Base-by-base conservation (phyloP, 2,797 vertebrate species). In the Fistularia commersonii region DNA sequence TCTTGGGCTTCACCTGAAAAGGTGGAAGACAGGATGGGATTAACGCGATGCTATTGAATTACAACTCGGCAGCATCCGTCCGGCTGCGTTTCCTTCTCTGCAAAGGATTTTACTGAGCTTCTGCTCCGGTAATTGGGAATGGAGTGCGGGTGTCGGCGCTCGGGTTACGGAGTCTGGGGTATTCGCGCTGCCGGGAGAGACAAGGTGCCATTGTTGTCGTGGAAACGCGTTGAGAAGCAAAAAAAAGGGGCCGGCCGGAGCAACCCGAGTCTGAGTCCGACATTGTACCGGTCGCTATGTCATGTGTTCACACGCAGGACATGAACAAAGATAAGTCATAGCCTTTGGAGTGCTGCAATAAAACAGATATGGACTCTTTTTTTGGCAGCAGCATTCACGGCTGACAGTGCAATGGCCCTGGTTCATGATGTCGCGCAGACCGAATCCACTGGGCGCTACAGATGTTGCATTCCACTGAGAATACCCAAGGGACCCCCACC, bases 1-100 rank as follows among this genome's bases (percentile, higher is more conserved):
- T 82, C 83, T 97, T 98, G 8, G 95, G 94, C 77, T 96, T 98
- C 32, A 93, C 94, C 96, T 99, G 58, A 3, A 79, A n/a, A 64
- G 76, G 51, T 3, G 66, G 58, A 77, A 8, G 3, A 54, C 9
- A 68, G 1, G n/a, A 32, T n/a, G 1, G 3, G 11, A 36, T 23
- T 0, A 69, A 13, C 12, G 44, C 8, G 32, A 7, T 47, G 14
- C 7, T 2, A 4, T 23, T 23, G 23, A 23, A 23, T 23, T 23
- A 23, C 23, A 23, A 4, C 23, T 23, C 23, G 23, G 2, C 23
- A 2, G 23, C 23, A 23, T 23, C 23, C 23, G 23, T 23, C 23
- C 23, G 23, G 8, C 13, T 11, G 11, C 11, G 39, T 41, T 41
- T 23, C 23, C 23, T 23, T 23, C 23, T 23, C 23, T 23, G 23